phyloP scores from a whole-genome alignment of 37 sponge, comb jelly and placozoan genomes.

The Haliclona indistincta region DNA sequence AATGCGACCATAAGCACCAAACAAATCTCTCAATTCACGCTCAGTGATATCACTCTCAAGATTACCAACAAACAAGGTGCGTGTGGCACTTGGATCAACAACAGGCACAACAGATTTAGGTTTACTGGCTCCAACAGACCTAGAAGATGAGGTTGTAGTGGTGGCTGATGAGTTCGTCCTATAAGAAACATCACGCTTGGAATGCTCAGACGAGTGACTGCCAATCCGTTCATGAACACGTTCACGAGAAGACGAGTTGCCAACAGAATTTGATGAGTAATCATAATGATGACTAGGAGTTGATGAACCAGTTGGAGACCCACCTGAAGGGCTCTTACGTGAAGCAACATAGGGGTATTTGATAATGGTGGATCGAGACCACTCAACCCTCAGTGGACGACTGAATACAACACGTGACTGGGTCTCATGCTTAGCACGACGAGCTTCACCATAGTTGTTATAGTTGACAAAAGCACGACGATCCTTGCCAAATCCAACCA shows the following conservation, averaged over 20 bases:
- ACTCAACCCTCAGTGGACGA: constrained; percentile 56
- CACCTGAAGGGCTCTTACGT: background rate
- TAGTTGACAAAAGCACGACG: constrained; percentile 83
- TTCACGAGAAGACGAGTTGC: background rate
- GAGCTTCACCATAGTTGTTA: constrained; percentile 55
- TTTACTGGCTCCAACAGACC: background rate
- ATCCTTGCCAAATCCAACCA: constrained; percentile 68
- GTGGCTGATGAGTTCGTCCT: background rate
- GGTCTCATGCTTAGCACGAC: constrained; percentile 37
- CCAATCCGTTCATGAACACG: background rate
- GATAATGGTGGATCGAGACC: constrained; percentile 68
- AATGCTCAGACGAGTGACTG: background rate
- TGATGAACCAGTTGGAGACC: background rate
- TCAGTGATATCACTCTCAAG: constrained; percentile 81
- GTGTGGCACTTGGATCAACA: constrained; percentile 75
- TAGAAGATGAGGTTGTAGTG: background rate
- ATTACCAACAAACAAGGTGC: constrained; percentile 97
- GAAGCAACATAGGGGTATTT: constrained; percentile 25
- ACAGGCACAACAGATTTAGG: constrained; percentile 13
- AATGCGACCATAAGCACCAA: constrained; percentile 84
- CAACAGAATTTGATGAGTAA: background rate
- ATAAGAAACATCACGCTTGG: background rate
- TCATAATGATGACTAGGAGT: background rate
- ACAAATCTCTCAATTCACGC: constrained; percentile 78
- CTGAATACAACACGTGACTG: constrained; percentile 40